Evolutionary conservation across 2,113 vertebrate genomes (phyloP).

Genomic region (Nannobrachium achirus): DNA sequence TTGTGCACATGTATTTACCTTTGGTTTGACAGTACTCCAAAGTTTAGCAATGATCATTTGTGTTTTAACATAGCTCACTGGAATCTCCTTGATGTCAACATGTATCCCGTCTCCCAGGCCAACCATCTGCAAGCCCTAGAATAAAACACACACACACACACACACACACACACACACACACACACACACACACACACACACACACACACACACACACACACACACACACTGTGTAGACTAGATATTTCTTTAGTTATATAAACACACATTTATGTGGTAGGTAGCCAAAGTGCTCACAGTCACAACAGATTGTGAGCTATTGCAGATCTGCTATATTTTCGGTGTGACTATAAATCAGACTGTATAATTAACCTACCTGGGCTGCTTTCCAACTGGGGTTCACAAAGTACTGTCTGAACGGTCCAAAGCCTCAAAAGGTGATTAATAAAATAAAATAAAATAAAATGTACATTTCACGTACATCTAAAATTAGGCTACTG

Average conservation of each 20-base stretch:
- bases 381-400: slow-evolving; percentile 89
- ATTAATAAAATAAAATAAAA: no score
- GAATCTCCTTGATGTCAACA: slow-evolving; percentile 77
- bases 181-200: no score
- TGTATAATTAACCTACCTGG: slow-evolving; percentile 75
- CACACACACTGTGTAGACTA: no score
- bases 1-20: slow-evolving; percentile 75
- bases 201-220: no score
- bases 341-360: neutral
- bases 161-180: no score
- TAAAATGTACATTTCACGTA: neutral
- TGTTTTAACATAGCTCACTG: slow-evolving; percentile 82
- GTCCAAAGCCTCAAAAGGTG: slow-evolving; percentile 75
- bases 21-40: slow-evolving; percentile 81
- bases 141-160: no score
- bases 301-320: neutral
- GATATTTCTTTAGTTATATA: no score
- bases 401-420: slow-evolving; percentile 82
- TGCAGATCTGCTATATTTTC: neutral
- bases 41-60: slow-evolving; percentile 75
- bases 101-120: slow-evolving; percentile 73
- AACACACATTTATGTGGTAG: no score
- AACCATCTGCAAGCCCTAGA: slow-evolving; percentile 78
- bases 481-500: neutral
- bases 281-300: neutral